These are phyloP conservation scores for Phortica okadai DNA, from an alignment of 2,888 invertebrate species.

Conservation along the genomic window DNA sequence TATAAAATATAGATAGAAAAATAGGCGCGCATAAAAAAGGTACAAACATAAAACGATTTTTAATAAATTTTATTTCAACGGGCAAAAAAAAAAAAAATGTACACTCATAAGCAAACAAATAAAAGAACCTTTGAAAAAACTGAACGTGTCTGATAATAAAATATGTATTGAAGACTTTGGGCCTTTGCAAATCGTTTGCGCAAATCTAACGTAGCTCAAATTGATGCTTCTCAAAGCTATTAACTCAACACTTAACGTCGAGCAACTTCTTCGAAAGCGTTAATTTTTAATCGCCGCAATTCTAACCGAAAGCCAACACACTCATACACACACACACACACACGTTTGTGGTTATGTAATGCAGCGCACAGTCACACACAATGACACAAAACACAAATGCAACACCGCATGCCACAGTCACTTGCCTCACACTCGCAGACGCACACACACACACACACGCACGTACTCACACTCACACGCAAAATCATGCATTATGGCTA, in stretches of 20 bases:
- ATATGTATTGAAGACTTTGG: neutral
- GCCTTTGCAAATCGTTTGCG: neutral
- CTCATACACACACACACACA: neutral
- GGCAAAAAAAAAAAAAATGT: no score
- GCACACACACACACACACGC: conserved; percentile 2
- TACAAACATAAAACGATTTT: conserved; percentile 8
- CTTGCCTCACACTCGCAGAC: conserved; percentile 10
- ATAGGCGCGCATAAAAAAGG: neutral
- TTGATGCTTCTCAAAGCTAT: neutral
- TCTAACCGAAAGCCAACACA: conserved; percentile 23
- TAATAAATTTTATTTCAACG: conserved; percentile 13
- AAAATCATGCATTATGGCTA: conserved; percentile 20
- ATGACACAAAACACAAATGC: conserved; percentile 23
- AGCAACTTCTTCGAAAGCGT: neutral
- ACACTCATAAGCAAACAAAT: no score
- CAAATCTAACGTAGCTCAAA: neutral
- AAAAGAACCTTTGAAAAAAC: neutral
- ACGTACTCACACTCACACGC: neutral
- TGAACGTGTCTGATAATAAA: neutral
- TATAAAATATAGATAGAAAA: conserved; percentile 13
- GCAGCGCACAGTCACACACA: conserved; percentile 22
- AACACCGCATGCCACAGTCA: conserved; percentile 19
- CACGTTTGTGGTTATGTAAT: conserved; percentile 29
- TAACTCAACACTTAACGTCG: neutral
- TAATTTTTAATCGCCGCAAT: conserved; percentile 4